A percentile compares a stretch with the other conserved stretches of the same genome.
Evolutionary conservation across 2,113 vertebrate species (phyloP).

Genomic region (Polyodon spathula): DNA sequence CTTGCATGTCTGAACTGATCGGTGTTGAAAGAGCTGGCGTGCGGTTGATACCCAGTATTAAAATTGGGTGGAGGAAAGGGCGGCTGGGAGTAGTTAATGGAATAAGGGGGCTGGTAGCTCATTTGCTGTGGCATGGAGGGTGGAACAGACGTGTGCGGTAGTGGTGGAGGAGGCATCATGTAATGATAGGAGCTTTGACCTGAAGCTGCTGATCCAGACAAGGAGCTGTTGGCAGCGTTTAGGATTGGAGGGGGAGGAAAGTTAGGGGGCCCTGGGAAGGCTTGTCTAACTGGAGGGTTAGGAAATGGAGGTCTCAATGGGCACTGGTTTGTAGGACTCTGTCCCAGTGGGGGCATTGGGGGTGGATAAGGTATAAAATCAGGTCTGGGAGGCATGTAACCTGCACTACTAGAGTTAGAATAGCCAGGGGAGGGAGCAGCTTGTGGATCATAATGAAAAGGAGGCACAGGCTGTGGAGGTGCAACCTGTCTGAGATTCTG

Average conservation of each 20-base stretch:
- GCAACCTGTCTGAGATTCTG: slow-evolving; percentile 65
- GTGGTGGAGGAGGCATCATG: slow-evolving; percentile 62
- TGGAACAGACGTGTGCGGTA: slow-evolving; percentile 58
- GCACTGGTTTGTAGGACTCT: slow-evolving; percentile 63
- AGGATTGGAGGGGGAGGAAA: slow-evolving; percentile 79
- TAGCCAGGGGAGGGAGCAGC: slow-evolving; percentile 55
- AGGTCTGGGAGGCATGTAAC: slow-evolving; percentile 67
- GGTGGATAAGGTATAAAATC: slow-evolving; percentile 83
- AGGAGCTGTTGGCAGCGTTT: slow-evolving; percentile 43
- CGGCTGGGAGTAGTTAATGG: slow-evolving; percentile 70
- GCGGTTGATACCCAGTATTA: slow-evolving; percentile 57
- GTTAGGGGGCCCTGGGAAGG: slow-evolving; percentile 74
- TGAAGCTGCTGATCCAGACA: slow-evolving; percentile 42
- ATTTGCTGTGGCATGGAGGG: slow-evolving; percentile 70
- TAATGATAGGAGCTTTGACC: slow-evolving; percentile 74
- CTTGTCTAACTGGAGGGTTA: slow-evolving; percentile 66
- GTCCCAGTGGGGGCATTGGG: slow-evolving; percentile 58
- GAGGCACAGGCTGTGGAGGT: slow-evolving; percentile 62
- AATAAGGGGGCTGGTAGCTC: slow-evolving; percentile 72
- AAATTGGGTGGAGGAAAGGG: slow-evolving; percentile 65
- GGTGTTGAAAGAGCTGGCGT: slow-evolving; percentile 50
- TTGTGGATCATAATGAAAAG: slow-evolving; percentile 77
- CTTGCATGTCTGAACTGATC: slow-evolving; percentile 62
- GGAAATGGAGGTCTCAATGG: slow-evolving; percentile 68
- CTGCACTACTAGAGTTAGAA: slow-evolving; percentile 50